phyloP scores from a whole-genome alignment of 2,797 vertebrate genomes.

The Anguilla megastoma region DNA sequence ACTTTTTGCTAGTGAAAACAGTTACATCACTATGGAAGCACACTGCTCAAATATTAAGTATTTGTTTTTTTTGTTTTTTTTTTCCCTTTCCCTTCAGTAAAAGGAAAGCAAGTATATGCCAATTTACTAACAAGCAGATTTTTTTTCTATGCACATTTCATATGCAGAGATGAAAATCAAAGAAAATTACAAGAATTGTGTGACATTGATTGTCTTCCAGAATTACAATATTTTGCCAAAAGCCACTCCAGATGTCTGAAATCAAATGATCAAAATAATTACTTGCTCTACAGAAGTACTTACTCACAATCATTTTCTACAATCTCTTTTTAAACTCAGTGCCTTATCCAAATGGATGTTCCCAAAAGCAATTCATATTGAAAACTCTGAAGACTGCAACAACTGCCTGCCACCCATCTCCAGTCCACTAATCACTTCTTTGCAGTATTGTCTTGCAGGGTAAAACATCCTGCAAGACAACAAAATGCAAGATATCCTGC shows the following conservation, averaged over 20 bases:
- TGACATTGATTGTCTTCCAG: not conserved
- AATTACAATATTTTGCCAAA: not conserved
- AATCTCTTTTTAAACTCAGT: not conserved
- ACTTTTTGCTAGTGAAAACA: not conserved
- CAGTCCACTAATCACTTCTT: not conserved
- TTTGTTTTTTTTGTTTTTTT: not conserved
- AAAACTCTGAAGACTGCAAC: not conserved
- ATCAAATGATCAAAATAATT: not conserved
- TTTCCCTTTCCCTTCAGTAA: not conserved
- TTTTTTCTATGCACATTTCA: not conserved
- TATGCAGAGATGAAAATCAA: not conserved
- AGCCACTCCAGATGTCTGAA: not conserved
- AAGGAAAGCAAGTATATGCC: not conserved
- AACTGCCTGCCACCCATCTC: not conserved
- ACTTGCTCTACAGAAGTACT: not conserved
- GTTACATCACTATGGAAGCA: not conserved
- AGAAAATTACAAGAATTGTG: not conserved
- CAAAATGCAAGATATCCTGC: not conserved
- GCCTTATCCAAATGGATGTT: not conserved
- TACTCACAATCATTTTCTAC: not conserved
- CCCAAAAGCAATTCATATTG: not conserved
- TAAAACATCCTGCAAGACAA: not conserved
- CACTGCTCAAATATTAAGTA: not conserved
- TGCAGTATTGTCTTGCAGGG: not conserved
- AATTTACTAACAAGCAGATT: not conserved